Evolutionary conservation across 1,140 invertebrate genomes (phyloP).

Genomic region (Brachionus rotundiformis): DNA sequence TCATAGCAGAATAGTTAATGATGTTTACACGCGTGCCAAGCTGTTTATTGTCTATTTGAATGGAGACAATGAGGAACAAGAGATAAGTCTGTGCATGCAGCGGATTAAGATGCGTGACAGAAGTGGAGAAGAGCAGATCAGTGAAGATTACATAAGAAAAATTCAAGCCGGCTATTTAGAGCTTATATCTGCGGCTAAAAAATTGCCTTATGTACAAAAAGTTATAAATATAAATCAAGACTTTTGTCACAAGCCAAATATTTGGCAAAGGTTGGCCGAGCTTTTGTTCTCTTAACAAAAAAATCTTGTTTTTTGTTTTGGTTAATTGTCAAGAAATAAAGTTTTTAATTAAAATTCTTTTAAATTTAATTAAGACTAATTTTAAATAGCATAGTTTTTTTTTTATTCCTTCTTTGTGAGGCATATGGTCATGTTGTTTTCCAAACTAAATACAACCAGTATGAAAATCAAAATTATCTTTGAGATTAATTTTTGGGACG

Average conservation of each 20-base stretch:
- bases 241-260: conserved; percentile 21
- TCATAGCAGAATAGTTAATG: background rate
- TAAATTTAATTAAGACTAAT: too few species aligned
- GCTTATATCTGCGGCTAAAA: background rate
- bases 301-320: background rate
- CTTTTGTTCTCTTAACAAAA: background rate
- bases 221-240: background rate
- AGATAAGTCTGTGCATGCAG: background rate
- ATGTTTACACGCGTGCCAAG: background rate
- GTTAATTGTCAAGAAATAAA: too few species aligned
- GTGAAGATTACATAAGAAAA: background rate
- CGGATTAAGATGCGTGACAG: background rate
- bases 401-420: too few species aligned
- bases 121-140: background rate
- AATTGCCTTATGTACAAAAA: background rate
- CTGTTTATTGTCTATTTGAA: conserved; percentile 25
- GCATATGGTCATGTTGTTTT: too few species aligned
- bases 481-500: too few species aligned
- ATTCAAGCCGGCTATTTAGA: conserved; percentile 1
- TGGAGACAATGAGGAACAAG: background rate
- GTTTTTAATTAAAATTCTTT: too few species aligned
- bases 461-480: too few species aligned
- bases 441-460: too few species aligned
- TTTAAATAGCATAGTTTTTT: too few species aligned
- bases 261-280: background rate